Evolutionary conservation across 2,113 vertebrate species (phyloP).

Genomic region (Limnothrissa miodon): DNA sequence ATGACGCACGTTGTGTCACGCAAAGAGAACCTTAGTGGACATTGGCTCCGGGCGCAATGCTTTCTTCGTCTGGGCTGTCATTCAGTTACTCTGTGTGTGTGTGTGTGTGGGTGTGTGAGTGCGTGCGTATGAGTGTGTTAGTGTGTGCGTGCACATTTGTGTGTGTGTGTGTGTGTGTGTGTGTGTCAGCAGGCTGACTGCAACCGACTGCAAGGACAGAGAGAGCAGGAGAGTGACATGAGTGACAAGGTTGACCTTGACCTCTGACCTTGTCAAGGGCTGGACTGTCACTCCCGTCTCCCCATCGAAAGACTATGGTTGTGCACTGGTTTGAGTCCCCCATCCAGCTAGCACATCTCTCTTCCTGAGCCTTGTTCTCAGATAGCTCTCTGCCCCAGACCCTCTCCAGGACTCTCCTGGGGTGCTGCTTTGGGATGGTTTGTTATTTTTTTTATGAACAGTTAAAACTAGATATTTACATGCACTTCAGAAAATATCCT

Average conservation of each 20-base stretch:
- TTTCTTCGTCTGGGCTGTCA: neutral
- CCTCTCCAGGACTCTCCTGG: constrained; percentile 18
- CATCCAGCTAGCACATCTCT: neutral
- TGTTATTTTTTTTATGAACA: constrained; percentile 25
- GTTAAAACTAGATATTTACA: no score
- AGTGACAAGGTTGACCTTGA: neutral
- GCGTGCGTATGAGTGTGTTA: neutral
- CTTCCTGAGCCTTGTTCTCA: neutral
- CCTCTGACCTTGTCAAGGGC: neutral
- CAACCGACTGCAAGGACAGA: neutral
- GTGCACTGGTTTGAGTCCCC: constrained; percentile 12
- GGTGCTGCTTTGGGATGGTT: constrained; percentile 55
- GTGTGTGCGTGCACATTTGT: neutral
- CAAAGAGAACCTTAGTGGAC: neutral
- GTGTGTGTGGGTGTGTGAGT: neutral
- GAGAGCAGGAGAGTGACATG: neutral
- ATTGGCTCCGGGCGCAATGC: neutral
- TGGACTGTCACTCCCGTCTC: neutral
- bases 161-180: neutral
- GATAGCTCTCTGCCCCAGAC: neutral
- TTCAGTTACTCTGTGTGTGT: neutral
- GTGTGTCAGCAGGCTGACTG: constrained; percentile 4
- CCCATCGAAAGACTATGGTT: neutral
- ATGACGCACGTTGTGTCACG: constrained; percentile 85
- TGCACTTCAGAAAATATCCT: no score